Base-by-base conservation (phyloP, 2,113 vertebrate genomes). In the Poecile atricapillus region DNA sequence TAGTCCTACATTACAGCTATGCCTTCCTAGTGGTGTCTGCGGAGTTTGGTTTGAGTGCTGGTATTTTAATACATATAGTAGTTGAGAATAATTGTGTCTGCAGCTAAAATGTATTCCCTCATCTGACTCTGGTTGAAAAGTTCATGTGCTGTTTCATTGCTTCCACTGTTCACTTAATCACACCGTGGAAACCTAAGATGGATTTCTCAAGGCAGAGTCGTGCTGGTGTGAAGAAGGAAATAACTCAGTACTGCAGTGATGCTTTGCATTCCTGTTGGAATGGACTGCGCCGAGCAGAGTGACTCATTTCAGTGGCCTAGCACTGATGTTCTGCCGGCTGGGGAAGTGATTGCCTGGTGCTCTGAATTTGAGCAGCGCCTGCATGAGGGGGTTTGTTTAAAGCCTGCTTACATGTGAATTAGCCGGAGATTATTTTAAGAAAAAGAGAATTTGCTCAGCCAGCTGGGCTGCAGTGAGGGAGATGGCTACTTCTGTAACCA, bases 111-210 rank as follows among this genome's bases (percentile, higher is more conserved):
- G 11, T 49, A 10, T 53, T 78, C 59, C 39, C 41, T 77, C 30
- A 5, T 92, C 83, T 80, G 46, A 31, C 44, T 63, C 13, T 15
- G 11, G 87, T 6, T 92, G 93, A 95, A 93, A 92, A 87, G 94
- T 89, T 93, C 82, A 75, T 6, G 39, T 47, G 60, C 78, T 68
- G 30, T 74, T 87, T 91, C 75, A 49, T 73, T 83, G 75, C 69
- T 94, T 89, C 78, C 59, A 18, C 47, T 47, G 23, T 37, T 83
- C 65, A 8, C 39, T 91, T 86, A 28, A 59, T 62, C 52, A 13
- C 35, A 0, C 25, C 1, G 3, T 58, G 60, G 95, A 85, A 93
- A 76, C 33, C 2, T 3, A 22, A 64, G 76, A 84, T 39, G 50
- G 21, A 24, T 90, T 70, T 90, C 75, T 93, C 18, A 7, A 44